Percentiles rank a stretch among this genome's conserved stretches.
Evolutionary conservation across 2,113 vertebrate species (phyloP).

Genomic region (Malurus alboscapulatus): DNA sequence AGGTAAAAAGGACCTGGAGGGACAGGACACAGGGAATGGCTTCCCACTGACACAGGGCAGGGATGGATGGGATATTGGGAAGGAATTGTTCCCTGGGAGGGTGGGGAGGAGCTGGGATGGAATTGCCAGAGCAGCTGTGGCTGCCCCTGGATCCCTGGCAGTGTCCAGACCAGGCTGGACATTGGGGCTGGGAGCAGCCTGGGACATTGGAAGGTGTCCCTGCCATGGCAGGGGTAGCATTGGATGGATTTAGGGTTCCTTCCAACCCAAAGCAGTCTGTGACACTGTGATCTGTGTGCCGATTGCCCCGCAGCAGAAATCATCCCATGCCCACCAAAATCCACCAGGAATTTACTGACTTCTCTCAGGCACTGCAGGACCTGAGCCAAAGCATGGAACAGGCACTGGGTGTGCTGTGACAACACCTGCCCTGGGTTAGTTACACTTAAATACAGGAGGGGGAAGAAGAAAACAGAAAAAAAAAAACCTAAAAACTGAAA

Average conservation of each 20-base stretch:
- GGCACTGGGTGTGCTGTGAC: background rate
- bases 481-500: background rate
- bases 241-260: background rate
- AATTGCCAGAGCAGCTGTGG: background rate
- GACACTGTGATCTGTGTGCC: background rate
- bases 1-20: background rate
- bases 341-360: background rate
- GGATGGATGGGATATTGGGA: rapidly evolving
- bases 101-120: background rate
- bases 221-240: background rate
- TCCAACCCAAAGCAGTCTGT: background rate
- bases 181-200: background rate
- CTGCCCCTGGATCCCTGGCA: background rate
- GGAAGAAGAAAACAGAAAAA: background rate
- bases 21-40: background rate
- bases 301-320: background rate
- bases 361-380: background rate
- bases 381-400: background rate
- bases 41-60: background rate
- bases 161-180: rapidly evolving
- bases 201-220: background rate
- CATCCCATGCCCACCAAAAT: background rate
- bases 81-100: rapidly evolving
- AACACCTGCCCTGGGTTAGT: background rate
- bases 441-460: background rate